Evolutionary conservation across 2,797 vertebrate genomes (phyloP).

Genomic region (Sphaeramia orbicularis): DNA sequence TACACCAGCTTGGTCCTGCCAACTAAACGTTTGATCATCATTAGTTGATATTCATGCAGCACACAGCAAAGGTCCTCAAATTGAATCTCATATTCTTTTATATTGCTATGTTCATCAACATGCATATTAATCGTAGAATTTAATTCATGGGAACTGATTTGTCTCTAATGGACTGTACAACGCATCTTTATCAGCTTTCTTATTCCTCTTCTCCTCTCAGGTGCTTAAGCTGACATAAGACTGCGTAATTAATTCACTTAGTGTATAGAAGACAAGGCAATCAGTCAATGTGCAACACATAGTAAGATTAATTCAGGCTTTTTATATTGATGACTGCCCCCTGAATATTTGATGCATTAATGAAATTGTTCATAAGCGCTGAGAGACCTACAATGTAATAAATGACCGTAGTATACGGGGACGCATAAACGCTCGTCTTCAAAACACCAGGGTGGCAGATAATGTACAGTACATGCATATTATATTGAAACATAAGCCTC

Average conservation of each 20-base stretch:
- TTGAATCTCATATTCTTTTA: constrained; percentile 67
- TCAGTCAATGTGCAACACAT: constrained; percentile 68
- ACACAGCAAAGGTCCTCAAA: constrained; percentile 63
- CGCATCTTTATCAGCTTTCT: constrained; percentile 69
- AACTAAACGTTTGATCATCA: constrained; percentile 78
- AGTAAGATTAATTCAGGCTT: constrained; percentile 67
- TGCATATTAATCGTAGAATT: constrained; percentile 75
- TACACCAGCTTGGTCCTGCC: constrained; percentile 61
- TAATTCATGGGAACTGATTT: constrained; percentile 68
- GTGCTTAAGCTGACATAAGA: constrained; percentile 67
- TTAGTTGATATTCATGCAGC: constrained; percentile 79
- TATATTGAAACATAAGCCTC: constrained; percentile 49
- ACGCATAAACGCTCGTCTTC: constrained; percentile 43
- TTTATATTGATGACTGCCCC: constrained; percentile 62
- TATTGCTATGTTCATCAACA: constrained; percentile 62
- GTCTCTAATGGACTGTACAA: constrained; percentile 76
- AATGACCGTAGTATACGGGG: constrained; percentile 35
- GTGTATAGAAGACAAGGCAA: constrained; percentile 61
- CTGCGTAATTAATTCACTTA: constrained; percentile 74
- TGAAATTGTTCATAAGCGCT: constrained; percentile 59
- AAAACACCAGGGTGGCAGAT: constrained; percentile 45
- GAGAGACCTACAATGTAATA: constrained; percentile 45
- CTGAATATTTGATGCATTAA: constrained; percentile 69
- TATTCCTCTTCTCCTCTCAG: constrained; percentile 66
- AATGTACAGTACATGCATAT: constrained; percentile 18